Conservation (phyloP, 2,888 invertebrate genomes). For the Ochlodes sylvanus region DNA sequence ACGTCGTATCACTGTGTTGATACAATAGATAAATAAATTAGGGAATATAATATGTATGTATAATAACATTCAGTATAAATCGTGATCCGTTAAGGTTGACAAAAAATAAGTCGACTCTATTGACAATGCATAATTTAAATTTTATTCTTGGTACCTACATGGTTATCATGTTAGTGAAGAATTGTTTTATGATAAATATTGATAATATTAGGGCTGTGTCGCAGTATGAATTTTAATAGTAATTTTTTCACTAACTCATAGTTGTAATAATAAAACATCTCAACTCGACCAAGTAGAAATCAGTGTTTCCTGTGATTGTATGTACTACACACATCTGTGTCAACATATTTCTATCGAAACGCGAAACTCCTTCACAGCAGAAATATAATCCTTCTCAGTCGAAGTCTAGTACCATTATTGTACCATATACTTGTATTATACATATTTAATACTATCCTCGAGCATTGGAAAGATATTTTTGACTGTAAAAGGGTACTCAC, state of each 20-base stretch:
- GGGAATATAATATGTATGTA: conserved; percentile 58
- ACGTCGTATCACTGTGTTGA: conserved; percentile 42
- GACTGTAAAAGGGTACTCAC: too few relatives aligned
- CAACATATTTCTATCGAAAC: background rate
- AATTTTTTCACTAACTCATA: background rate
- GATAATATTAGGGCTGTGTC: conserved; percentile 45
- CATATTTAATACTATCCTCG: too few relatives aligned
- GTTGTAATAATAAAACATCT: background rate
- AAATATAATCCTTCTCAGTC: background rate
- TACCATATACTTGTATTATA: too few relatives aligned
- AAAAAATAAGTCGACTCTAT: conserved; percentile 59
- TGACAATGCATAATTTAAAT: conserved; percentile 52
- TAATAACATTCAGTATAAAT: conserved; percentile 65
- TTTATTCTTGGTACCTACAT: conserved; percentile 50
- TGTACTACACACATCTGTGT: too few relatives aligned
- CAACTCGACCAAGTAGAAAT: background rate
- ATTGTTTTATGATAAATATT: conserved; percentile 48
- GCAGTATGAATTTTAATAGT: background rate
- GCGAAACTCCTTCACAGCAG: background rate
- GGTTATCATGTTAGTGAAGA: conserved; percentile 51
- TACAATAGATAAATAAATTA: conserved; percentile 75
- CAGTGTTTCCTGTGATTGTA: background rate
- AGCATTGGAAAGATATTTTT: too few relatives aligned
- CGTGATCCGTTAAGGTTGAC: conserved; percentile 68
- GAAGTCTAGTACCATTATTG: too few relatives aligned